Evolutionary conservation across 2,888 invertebrate genomes (phyloP).

Genomic region (Drosophila lacicola): DNA sequence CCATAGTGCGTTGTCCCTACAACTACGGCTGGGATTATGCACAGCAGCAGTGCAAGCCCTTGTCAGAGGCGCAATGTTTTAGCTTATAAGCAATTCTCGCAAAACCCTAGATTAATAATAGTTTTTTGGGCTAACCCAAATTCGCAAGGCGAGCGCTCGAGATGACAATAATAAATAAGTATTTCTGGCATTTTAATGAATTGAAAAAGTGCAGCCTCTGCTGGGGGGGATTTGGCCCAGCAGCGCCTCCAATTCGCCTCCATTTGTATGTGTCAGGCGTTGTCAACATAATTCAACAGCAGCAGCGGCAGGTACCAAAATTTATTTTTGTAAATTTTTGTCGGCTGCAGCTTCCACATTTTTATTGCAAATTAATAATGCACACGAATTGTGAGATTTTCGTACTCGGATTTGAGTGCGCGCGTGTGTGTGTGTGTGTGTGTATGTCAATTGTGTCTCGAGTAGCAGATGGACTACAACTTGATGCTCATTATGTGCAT

Average conservation of each 20-base stretch:
- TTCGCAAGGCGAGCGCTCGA: constrained; percentile 38
- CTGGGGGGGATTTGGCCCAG: constrained; percentile 39
- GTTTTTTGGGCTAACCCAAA: constrained; percentile 55
- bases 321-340: constrained; percentile 59
- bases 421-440: constrained; percentile 21
- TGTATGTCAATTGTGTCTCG: constrained; percentile 69
- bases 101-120: constrained; percentile 34
- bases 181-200: constrained; percentile 75
- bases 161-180: constrained; percentile 77
- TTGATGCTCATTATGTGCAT: constrained; percentile 53
- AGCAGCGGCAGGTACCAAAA: constrained; percentile 67
- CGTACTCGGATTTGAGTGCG: constrained; percentile 7
- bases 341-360: constrained; percentile 69
- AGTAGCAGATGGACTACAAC: constrained; percentile 60
- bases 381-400: constrained; percentile 44
- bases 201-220: constrained; percentile 57
- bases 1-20: constrained; percentile 74
- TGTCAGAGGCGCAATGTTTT: constrained; percentile 61
- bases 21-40: constrained; percentile 74
- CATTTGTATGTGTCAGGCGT: constrained; percentile 80
- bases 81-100: constrained; percentile 31
- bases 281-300: constrained; percentile 78
- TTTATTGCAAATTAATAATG: constrained; percentile 80
- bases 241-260: constrained; percentile 73
- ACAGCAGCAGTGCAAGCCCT: constrained; percentile 65